phyloP scores from a whole-genome alignment of 2,113 vertebrate species.

The Zingel zingel region DNA sequence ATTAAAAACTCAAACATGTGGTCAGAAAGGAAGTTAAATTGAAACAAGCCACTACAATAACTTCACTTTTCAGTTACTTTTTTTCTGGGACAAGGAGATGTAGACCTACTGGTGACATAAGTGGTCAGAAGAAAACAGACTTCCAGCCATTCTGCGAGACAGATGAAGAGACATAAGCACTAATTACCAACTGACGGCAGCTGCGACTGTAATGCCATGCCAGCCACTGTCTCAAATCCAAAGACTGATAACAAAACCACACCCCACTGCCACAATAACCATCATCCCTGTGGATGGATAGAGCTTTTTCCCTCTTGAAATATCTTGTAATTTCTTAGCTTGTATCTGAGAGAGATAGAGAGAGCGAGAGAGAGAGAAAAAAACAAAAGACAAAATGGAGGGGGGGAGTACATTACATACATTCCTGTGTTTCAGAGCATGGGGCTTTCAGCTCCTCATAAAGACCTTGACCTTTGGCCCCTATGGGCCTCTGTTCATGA shows the following conservation, averaged over 20 bases:
- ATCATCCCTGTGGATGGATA: slow-evolving; percentile 1
- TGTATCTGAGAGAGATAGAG: slow-evolving; percentile 3
- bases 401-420: slow-evolving; percentile 21
- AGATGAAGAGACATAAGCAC: slow-evolving; percentile 15
- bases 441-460: slow-evolving; percentile 64
- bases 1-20: too few species aligned
- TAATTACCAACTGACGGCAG: slow-evolving; percentile 1
- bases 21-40: not conserved
- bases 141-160: not conserved
- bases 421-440: slow-evolving; percentile 33
- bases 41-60: not conserved
- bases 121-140: slow-evolving; percentile 6
- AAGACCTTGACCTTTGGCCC: slow-evolving; percentile 86
- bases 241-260: slow-evolving; percentile 19
- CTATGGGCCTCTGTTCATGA: slow-evolving; percentile 82
- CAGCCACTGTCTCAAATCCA: not conserved
- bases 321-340: slow-evolving; percentile 12
- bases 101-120: not conserved
- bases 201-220: not conserved
- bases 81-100: not conserved
- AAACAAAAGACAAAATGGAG: slow-evolving; percentile 9
- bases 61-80: not conserved
- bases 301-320: slow-evolving; percentile 10
- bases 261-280: slow-evolving; percentile 13
- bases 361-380: not conserved